Evolutionary conservation across 2,888 invertebrate species (phyloP).

Genomic region (Helobdella robusta): DNA sequence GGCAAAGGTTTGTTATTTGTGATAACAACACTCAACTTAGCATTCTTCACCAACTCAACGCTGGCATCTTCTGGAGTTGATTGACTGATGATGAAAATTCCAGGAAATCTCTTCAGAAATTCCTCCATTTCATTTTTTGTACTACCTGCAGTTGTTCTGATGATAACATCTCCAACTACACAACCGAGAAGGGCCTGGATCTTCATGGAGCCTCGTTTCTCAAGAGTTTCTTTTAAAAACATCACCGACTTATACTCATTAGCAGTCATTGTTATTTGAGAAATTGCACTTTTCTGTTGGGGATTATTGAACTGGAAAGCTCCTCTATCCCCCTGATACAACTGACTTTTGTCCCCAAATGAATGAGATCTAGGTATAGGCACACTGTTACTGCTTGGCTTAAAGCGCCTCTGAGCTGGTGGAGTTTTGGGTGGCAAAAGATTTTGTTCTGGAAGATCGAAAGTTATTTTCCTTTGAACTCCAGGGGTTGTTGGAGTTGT

Average conservation of each 20-base stretch:
- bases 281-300: conserved; percentile 17
- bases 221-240: conserved; percentile 48
- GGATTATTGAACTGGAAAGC: conserved; percentile 15
- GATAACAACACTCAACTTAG: conserved; percentile 44
- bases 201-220: conserved; percentile 45
- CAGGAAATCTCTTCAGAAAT: conserved; percentile 44
- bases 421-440: conserved; percentile 32
- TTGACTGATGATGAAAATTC: conserved; percentile 42
- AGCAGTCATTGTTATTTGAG: conserved; percentile 48
- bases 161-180: conserved; percentile 45
- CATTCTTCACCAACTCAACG: conserved; percentile 45
- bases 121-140: conserved; percentile 46
- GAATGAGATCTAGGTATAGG: conserved; percentile 29
- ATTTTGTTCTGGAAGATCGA: conserved; percentile 23
- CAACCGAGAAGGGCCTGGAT: conserved; percentile 41
- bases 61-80: conserved; percentile 41
- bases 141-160: conserved; percentile 48
- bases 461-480: conserved; percentile 24
- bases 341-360: conserved; percentile 27
- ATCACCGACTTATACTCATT: conserved; percentile 50
- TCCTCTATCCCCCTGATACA: conserved; percentile 14
- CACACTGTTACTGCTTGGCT: conserved; percentile 11
- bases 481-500: conserved; percentile 28
- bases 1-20: conserved; percentile 41
- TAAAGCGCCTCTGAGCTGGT: conserved; percentile 31